Evolutionary conservation across 2,888 invertebrate species (phyloP).

Genomic region (Eupeodes latifasciatus): DNA sequence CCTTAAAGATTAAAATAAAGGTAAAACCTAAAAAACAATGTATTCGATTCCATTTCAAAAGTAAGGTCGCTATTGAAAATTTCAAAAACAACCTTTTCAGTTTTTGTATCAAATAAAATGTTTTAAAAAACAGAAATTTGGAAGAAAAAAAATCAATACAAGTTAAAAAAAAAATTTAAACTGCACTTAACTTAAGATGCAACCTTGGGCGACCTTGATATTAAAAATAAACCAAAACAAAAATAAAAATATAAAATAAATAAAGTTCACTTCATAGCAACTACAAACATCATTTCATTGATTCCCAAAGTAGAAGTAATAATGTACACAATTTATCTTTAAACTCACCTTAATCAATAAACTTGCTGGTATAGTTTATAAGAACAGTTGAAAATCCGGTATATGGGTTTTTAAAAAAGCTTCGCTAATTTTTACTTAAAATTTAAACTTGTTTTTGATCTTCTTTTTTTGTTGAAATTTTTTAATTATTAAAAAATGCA

Average conservation of each 20-base stretch:
- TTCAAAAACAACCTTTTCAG: no score
- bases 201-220: background rate
- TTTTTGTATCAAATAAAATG: no score
- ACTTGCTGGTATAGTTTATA: slow-evolving; percentile 11
- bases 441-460: slow-evolving; percentile 22
- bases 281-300: background rate
- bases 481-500: background rate
- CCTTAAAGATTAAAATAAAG: no score
- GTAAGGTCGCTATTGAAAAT: no score
- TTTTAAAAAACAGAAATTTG: no score
- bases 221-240: background rate
- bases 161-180: background rate
- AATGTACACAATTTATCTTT: background rate
- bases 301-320: background rate
- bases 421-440: slow-evolving; percentile 18
- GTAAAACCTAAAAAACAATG: no score
- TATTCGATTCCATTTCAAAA: no score
- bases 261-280: background rate
- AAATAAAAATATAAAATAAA: background rate
- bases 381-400: slow-evolving; percentile 38
- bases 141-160: background rate
- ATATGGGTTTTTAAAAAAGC: background rate
- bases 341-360: slow-evolving; percentile 26
- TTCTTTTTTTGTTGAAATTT: background rate
- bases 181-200: background rate